These are phyloP conservation scores for Tipula helvola DNA, from an alignment of 2,888 invertebrate genomes.

Conservation along the genomic window DNA sequence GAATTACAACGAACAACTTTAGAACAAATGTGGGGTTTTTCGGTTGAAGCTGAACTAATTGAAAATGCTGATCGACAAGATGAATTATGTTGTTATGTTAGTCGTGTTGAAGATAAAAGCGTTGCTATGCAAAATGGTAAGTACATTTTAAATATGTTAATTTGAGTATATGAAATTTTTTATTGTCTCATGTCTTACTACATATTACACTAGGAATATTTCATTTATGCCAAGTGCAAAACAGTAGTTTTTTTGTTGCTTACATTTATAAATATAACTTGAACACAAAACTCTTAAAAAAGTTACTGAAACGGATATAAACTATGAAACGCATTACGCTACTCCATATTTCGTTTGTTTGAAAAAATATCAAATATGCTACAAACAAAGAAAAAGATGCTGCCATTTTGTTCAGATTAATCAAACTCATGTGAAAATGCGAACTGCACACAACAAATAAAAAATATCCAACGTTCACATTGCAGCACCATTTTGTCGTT, in stretches of 20 bases:
- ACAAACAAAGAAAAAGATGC: background rate
- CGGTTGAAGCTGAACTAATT: slow-evolving; percentile 92
- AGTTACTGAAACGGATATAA: background rate
- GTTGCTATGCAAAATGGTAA: slow-evolving; percentile 94
- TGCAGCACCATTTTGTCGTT: background rate
- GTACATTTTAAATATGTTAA: slow-evolving; percentile 19
- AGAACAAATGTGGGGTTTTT: slow-evolving; percentile 97
- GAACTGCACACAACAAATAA: background rate
- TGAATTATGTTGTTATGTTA: slow-evolving; percentile 94
- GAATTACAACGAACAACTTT: slow-evolving; percentile 80
- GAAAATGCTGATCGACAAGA: slow-evolving; percentile 94
- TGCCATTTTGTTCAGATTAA: background rate
- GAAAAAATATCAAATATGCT: background rate
- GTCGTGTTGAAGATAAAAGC: slow-evolving; percentile 89
- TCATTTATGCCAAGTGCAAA: background rate
- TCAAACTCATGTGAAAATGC: background rate
- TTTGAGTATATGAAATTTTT: background rate
- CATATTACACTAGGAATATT: background rate
- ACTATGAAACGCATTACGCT: background rate
- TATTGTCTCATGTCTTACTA: background rate
- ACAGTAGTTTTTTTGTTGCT: background rate
- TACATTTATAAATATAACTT: background rate
- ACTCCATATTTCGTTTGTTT: background rate
- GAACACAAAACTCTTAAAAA: background rate
- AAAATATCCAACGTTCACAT: background rate